These are phyloP conservation scores for Calidris pugnax DNA, from an alignment of 2,113 vertebrate species.

Conservation along the genomic window DNA sequence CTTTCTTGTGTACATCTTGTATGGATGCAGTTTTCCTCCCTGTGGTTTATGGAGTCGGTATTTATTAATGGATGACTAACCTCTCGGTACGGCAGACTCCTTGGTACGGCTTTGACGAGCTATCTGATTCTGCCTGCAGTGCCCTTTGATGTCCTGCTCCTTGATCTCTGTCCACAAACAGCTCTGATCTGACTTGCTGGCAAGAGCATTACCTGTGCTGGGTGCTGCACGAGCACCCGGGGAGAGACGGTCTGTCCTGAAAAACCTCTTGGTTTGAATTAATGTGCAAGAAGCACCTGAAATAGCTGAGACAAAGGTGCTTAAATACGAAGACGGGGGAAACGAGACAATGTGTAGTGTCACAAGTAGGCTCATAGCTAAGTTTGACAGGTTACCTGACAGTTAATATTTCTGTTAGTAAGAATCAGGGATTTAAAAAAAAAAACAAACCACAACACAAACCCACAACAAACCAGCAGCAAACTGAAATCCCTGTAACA, in stretches of 20 bases:
- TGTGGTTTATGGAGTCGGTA: background rate
- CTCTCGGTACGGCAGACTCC: background rate
- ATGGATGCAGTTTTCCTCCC: background rate
- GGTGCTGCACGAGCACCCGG: background rate
- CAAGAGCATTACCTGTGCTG: background rate
- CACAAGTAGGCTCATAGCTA: background rate
- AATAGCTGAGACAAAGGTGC: background rate
- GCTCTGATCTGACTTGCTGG: background rate
- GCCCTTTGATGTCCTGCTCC: background rate
- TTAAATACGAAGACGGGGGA: background rate
- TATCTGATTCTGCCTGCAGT: background rate
- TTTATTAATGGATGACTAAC: background rate
- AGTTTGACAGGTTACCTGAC: background rate
- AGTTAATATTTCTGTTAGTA: background rate
- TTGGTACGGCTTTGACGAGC: rapidly evolving
- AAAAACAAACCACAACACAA: background rate
- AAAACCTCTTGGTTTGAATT: background rate
- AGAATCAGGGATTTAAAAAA: background rate
- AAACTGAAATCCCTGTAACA: rapidly evolving
- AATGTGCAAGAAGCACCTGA: background rate
- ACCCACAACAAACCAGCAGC: background rate
- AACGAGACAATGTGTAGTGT: background rate
- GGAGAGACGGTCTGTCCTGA: background rate
- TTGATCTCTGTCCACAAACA: background rate
- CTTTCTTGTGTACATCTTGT: background rate